These are phyloP conservation scores for Gobio gobio DNA, from an alignment of 2,113 vertebrate genomes.

Conservation along the genomic window DNA sequence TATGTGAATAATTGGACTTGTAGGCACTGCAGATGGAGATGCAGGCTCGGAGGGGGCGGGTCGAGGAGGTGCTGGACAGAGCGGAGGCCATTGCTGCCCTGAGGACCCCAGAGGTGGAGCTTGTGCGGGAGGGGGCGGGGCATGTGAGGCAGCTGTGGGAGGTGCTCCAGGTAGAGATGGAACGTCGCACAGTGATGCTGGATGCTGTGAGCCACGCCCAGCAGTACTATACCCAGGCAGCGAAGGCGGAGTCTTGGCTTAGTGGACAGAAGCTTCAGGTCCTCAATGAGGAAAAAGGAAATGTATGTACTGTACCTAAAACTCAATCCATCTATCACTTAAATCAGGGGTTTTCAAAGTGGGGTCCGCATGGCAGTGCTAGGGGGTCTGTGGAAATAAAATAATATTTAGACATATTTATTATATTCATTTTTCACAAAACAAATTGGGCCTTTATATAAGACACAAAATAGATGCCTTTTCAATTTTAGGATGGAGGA, in stretches of 20 bases:
- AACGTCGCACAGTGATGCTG: constrained; percentile 80
- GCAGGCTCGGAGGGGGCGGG: constrained; percentile 83
- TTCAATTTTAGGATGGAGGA: too few relatives aligned
- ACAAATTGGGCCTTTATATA: too few relatives aligned
- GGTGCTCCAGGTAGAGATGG: constrained; percentile 82
- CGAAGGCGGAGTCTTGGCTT: constrained; percentile 91
- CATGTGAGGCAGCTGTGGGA: constrained; percentile 86
- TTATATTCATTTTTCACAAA: too few relatives aligned
- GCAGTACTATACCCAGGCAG: constrained; percentile 87
- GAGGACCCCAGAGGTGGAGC: constrained; percentile 81
- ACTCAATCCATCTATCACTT: not conserved
- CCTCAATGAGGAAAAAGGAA: constrained; percentile 89
- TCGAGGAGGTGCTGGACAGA: constrained; percentile 78
- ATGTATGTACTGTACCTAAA: constrained; percentile 69
- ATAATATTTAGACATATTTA: too few relatives aligned
- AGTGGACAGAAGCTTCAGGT: constrained; percentile 91
- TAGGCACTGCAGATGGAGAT: constrained; percentile 91
- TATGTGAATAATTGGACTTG: constrained; percentile 34
- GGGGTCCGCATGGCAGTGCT: too few relatives aligned
- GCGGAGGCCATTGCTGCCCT: constrained; percentile 79
- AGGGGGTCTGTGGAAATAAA: too few relatives aligned
- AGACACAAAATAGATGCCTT: too few relatives aligned
- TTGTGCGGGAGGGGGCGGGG: constrained; percentile 77
- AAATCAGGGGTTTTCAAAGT: too few relatives aligned
- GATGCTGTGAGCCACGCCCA: constrained; percentile 83